A percentile compares a stretch with the other conserved stretches of the same genome.
These are phyloP conservation scores for Doryteuthis pealeii DNA, from an alignment of 1,140 invertebrate genomes.

Conservation along the genomic window DNA sequence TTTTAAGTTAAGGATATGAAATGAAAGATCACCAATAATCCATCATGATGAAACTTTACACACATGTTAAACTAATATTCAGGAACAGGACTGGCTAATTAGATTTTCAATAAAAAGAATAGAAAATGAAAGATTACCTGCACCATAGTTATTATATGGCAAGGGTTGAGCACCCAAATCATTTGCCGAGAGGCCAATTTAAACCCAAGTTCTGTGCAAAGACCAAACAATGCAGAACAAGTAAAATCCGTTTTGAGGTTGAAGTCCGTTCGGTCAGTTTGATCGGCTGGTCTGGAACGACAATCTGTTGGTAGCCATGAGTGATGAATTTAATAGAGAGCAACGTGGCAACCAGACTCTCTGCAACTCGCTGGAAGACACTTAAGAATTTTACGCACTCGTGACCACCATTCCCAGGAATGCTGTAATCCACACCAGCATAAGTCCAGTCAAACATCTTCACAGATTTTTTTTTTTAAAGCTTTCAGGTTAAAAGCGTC, in stretches of 20 bases:
- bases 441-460: slow-evolving; percentile 69
- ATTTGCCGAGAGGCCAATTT: slow-evolving; percentile 87
- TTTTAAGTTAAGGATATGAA: no score
- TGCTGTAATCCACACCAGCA: slow-evolving; percentile 78
- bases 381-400: slow-evolving; percentile 49
- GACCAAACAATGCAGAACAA: slow-evolving; percentile 64
- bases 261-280: slow-evolving; percentile 23
- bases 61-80: no score
- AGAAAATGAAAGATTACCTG: slow-evolving; percentile 69
- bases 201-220: slow-evolving; percentile 90
- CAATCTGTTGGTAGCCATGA: slow-evolving; percentile 25
- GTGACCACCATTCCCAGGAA: slow-evolving; percentile 60
- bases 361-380: slow-evolving; percentile 39
- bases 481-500: background rate
- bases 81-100: no score
- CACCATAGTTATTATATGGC: slow-evolving; percentile 85
- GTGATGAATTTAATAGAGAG: slow-evolving; percentile 33
- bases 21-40: no score
- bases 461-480: background rate
- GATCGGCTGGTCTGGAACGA: slow-evolving; percentile 25
- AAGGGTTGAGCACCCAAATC: slow-evolving; percentile 92
- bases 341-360: slow-evolving; percentile 40
- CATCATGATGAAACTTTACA: no score
- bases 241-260: slow-evolving; percentile 38
- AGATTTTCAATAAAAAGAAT: no score